These are phyloP conservation scores for Lampris megalopsis DNA, from an alignment of 2,113 vertebrate species.

Conservation along the genomic window DNA sequence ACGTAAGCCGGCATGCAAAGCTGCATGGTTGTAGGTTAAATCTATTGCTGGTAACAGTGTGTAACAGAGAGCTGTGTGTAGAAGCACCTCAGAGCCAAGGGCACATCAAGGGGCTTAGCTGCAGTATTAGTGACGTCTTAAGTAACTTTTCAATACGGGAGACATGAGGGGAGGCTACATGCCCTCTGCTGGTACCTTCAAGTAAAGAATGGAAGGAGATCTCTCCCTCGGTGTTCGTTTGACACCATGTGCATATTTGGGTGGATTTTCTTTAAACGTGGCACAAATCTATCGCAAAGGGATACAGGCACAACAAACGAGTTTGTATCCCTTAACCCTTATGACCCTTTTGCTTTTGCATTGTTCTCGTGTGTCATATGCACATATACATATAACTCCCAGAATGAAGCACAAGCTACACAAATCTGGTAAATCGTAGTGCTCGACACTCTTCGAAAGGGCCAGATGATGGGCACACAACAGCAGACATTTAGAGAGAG, in stretches of 20 bases:
- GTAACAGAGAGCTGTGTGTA: constrained; percentile 38
- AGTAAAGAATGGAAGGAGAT: constrained; percentile 4
- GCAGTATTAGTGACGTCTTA: constrained; percentile 52
- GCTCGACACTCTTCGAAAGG: constrained; percentile 9
- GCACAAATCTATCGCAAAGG: background rate
- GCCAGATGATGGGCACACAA: background rate
- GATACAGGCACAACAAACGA: background rate
- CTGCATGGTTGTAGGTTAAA: constrained; percentile 18
- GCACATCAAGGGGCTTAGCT: constrained; percentile 58
- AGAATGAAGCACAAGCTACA: too few species aligned
- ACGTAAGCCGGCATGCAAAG: constrained; percentile 31
- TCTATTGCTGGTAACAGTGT: constrained; percentile 21
- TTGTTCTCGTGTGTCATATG: background rate
- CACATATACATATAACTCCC: background rate
- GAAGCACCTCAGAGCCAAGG: constrained; percentile 34
- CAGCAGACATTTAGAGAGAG: background rate
- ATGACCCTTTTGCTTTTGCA: background rate
- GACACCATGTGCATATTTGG: background rate
- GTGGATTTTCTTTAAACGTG: background rate
- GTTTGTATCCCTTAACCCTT: background rate
- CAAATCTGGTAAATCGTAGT: background rate
- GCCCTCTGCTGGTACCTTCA: constrained; percentile 74
- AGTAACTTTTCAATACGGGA: constrained; percentile 55
- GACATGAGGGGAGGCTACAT: constrained; percentile 48
- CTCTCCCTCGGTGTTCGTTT: background rate